A percentile compares a stretch with the other conserved stretches of the same genome.
Evolutionary conservation across 2,888 invertebrate genomes (phyloP).

Genomic region (Eledona agricola): DNA sequence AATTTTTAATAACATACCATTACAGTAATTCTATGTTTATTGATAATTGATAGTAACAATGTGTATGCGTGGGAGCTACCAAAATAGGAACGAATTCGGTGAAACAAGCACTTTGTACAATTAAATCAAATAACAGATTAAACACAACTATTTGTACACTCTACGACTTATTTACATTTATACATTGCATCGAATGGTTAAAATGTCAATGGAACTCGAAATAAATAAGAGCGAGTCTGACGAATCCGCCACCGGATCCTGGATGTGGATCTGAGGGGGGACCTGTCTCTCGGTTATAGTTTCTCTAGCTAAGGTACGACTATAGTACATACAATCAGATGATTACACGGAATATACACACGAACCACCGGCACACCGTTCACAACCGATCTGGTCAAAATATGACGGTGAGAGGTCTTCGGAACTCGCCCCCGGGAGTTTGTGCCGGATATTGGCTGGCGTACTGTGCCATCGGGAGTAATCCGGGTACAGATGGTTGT

Average conservation of each 20-base stretch:
- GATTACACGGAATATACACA: constrained; percentile 30
- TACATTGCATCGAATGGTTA: constrained; percentile 27
- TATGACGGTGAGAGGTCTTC: constrained; percentile 80
- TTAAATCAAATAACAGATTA: constrained; percentile 11
- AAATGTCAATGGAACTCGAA: constrained; percentile 21
- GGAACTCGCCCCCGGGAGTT: constrained; percentile 72
- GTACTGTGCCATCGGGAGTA: constrained; percentile 75
- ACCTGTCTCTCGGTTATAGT: too few relatives aligned
- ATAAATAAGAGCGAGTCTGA: too few relatives aligned
- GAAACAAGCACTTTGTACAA: constrained; percentile 36
- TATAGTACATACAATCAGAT: constrained; percentile 33
- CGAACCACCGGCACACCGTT: constrained; percentile 44
- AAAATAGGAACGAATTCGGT: constrained; percentile 45
- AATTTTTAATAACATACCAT: constrained; percentile 57
- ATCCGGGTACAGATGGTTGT: constrained; percentile 63
- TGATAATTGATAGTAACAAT: constrained; percentile 48
- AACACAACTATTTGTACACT: constrained; percentile 34
- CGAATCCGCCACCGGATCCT: too few relatives aligned
- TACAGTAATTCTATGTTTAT: constrained; percentile 52
- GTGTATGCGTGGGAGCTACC: constrained; percentile 44
- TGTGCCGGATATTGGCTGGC: constrained; percentile 66
- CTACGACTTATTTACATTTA: constrained; percentile 37
- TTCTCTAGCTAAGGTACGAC: too few relatives aligned
- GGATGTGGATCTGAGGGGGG: too few relatives aligned
- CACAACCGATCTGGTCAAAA: constrained; percentile 77